phyloP scores from a whole-genome alignment of 2,888 invertebrate species.

The Aricia artaxerxes region DNA sequence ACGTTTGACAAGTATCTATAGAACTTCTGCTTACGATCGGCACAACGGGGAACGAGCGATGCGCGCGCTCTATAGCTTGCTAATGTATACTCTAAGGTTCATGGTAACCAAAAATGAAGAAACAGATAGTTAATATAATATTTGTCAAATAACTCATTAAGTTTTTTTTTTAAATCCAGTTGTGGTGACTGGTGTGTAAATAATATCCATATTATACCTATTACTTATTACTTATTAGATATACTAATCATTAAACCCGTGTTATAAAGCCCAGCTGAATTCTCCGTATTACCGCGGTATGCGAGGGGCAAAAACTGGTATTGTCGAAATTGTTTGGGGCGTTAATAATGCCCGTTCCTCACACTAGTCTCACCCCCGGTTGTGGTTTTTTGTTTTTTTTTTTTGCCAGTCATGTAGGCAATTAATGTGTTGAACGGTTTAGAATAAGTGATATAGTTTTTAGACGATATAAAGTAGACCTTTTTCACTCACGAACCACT shows the following conservation, averaged over 20 bases:
- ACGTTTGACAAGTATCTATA: no score
- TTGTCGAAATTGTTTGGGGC: slow-evolving; percentile 66
- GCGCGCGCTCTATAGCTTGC: no score
- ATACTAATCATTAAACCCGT: neutral
- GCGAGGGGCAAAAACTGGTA: slow-evolving; percentile 52
- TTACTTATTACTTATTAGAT: no score
- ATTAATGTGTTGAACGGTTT: slow-evolving; percentile 16
- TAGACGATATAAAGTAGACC: neutral
- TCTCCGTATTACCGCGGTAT: slow-evolving; percentile 47
- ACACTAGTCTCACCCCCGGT: slow-evolving; percentile 47
- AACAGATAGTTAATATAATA: no score
- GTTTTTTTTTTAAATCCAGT: no score
- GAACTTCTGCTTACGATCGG: no score
- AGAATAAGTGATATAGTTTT: neutral
- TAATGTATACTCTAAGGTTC: no score
- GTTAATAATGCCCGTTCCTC: slow-evolving; percentile 64
- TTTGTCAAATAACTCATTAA: no score
- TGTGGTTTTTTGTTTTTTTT: slow-evolving; percentile 20
- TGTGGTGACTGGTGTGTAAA: no score
- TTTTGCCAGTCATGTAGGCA: slow-evolving; percentile 15
- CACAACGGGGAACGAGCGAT: no score
- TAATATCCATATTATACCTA: no score
- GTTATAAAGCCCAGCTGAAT: slow-evolving; percentile 30
- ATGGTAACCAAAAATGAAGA: no score
- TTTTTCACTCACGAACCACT: neutral